Evolutionary conservation across 2,113 vertebrate genomes (phyloP).

Genomic region (Struthidea cinerea): DNA sequence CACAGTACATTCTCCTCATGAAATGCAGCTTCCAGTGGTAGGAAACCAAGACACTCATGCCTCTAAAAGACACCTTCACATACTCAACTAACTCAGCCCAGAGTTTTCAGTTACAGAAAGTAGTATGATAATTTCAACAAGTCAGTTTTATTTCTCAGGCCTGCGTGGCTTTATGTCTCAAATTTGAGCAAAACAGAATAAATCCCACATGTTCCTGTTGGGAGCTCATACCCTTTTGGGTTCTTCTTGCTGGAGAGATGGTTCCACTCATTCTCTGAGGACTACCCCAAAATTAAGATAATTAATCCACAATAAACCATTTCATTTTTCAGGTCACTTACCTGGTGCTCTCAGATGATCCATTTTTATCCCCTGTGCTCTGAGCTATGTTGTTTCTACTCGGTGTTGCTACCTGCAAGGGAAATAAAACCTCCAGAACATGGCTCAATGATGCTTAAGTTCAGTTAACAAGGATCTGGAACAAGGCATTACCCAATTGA

Average conservation of each 20-base stretch:
- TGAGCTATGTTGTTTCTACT: background rate
- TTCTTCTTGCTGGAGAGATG: background rate
- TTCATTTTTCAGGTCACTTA: background rate
- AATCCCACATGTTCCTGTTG: background rate
- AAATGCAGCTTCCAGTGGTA: background rate
- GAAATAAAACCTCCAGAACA: background rate
- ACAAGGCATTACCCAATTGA: background rate
- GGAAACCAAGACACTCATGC: background rate
- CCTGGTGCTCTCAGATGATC: background rate
- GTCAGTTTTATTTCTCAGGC: background rate
- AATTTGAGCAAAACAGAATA: background rate
- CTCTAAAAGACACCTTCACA: background rate
- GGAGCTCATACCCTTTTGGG: background rate
- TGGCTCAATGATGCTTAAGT: accelerated
- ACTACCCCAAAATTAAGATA: background rate
- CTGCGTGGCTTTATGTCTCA: background rate
- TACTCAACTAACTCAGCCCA: background rate
- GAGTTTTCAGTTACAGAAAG: background rate
- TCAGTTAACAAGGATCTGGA: background rate
- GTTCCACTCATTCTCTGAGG: background rate
- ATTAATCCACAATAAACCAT: background rate
- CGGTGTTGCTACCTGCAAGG: background rate
- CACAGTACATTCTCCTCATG: background rate
- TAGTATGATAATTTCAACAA: background rate
- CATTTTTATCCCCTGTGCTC: background rate